Evolutionary conservation across 2,888 invertebrate species (phyloP).

Genomic region (Agonum fuliginosum): DNA sequence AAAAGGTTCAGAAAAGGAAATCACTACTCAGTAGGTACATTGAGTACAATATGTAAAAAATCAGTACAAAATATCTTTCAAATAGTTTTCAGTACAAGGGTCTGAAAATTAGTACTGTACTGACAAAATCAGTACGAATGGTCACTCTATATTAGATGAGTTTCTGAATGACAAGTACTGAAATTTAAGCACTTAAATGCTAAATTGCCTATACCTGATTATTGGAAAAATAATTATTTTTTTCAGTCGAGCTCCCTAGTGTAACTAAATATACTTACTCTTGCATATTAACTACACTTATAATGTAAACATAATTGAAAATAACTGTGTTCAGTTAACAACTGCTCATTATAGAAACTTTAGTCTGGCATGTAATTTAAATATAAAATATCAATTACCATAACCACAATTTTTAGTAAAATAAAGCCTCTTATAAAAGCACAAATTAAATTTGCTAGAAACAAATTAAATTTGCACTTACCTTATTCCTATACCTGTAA

Average conservation of each 20-base stretch:
- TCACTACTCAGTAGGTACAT: no score
- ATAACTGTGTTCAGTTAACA: conserved; percentile 17
- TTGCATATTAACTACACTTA: conserved; percentile 7
- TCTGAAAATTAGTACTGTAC: no score
- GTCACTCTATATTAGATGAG: no score
- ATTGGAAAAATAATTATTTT: not conserved
- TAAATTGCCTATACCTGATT: no score
- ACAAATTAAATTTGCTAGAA: not conserved
- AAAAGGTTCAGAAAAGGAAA: no score
- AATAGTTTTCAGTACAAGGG: no score
- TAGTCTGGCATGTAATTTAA: not conserved
- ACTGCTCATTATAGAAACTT: conserved; percentile 14
- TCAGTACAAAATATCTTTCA: no score
- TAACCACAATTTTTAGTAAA: not conserved
- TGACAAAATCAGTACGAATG: no score
- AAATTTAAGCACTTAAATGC: no score
- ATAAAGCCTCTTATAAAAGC: not conserved
- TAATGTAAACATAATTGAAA: conserved; percentile 42
- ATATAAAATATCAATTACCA: not conserved
- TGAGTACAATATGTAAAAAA: no score
- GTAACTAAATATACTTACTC: not conserved
- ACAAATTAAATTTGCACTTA: conserved; percentile 24
- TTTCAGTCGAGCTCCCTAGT: not conserved
- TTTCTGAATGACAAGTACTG: no score
- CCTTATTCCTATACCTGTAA: conserved; percentile 7